phyloP scores from a whole-genome alignment of 2,113 vertebrate genomes.

The Cacatua alba region DNA sequence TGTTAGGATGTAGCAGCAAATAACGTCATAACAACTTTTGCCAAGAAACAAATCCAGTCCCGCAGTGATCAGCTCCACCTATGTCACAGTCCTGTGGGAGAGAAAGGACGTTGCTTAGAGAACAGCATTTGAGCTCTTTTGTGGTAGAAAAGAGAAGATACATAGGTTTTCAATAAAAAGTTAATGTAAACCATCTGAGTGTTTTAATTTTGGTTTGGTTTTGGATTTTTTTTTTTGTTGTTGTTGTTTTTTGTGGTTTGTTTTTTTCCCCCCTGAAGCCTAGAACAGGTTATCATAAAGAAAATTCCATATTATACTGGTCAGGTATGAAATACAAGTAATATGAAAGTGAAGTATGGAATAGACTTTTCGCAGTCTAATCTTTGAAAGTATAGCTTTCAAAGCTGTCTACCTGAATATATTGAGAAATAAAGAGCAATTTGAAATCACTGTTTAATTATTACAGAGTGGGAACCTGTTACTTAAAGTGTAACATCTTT shows the following conservation, averaged over 20 bases:
- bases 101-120: not conserved
- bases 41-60: not conserved
- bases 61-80: not conserved
- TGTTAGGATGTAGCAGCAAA: not conserved
- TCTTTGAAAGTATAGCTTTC: not conserved
- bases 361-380: not conserved
- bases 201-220: not conserved
- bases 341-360: not conserved
- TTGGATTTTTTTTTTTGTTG: not conserved
- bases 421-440: not conserved
- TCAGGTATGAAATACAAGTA: not conserved
- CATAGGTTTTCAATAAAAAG: not conserved
- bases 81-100: not conserved
- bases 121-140: not conserved
- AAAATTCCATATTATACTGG: not conserved
- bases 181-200: not conserved
- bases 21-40: not conserved
- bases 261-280: not conserved
- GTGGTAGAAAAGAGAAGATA: not conserved
- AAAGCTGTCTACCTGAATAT: not conserved
- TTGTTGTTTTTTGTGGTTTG: too few species aligned
- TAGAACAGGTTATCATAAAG: not conserved
- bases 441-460: not conserved
- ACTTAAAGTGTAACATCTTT: not conserved
- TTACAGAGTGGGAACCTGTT: not conserved